Conservation (phyloP, 2,888 invertebrate genomes). For the Drosophila austrosaltans region DNA sequence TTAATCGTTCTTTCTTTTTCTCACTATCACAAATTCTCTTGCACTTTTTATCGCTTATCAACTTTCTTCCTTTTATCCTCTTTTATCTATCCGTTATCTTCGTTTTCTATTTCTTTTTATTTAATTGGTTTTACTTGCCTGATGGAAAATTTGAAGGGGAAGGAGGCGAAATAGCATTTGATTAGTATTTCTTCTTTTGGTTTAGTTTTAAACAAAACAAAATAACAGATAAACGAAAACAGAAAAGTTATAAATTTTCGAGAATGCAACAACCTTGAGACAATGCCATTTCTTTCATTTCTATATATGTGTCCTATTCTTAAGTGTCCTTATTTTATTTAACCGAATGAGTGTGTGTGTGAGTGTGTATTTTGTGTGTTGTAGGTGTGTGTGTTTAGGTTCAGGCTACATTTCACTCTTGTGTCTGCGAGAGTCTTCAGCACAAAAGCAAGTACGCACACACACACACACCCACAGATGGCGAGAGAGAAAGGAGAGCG, state of each 20-base stretch:
- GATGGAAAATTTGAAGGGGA: conserved; percentile 72
- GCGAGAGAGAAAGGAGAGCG: conserved; percentile 56
- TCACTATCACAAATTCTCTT: conserved; percentile 12
- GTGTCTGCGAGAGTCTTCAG: conserved; percentile 2
- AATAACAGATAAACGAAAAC: neutral
- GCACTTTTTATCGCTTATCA: conserved; percentile 7
- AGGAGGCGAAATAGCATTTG: conserved; percentile 64
- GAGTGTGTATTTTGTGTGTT: neutral
- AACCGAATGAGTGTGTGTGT: neutral
- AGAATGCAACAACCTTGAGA: conserved; percentile 7
- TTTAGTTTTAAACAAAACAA: conserved; percentile 19
- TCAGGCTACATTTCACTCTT: conserved; percentile 10
- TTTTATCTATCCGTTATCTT: conserved; percentile 7
- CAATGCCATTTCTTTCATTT: neutral
- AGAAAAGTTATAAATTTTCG: neutral
- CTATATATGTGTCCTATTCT: neutral
- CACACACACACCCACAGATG: conserved; percentile 16
- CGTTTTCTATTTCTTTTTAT: conserved; percentile 31
- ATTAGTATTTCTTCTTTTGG: conserved; percentile 71
- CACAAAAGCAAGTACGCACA: conserved; percentile 5
- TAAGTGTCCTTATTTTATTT: neutral
- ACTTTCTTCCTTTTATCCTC: neutral
- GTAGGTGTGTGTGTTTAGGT: neutral
- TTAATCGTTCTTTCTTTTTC: neutral
- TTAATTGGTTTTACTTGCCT: conserved; percentile 70